Conservation (phyloP, 1,140 invertebrate genomes). For the Cydia strobilella region DNA sequence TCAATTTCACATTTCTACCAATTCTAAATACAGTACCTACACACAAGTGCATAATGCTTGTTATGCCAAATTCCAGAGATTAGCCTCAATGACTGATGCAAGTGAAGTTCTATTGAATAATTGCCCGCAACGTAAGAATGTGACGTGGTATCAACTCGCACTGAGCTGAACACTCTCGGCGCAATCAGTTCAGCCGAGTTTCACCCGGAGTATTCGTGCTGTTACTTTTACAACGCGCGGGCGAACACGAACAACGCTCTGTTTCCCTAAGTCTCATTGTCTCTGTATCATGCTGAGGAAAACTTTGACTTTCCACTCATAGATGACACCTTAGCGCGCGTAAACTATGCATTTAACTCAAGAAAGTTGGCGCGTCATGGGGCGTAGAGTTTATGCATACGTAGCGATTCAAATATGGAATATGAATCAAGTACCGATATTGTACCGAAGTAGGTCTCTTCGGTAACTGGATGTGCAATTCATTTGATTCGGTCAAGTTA, state of each 20-base stretch:
- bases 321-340: conserved; percentile 22
- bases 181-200: conserved; percentile 77
- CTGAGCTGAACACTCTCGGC: conserved; percentile 43
- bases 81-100: conserved; percentile 37
- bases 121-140: conserved; percentile 61
- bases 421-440: neutral
- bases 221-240: conserved; percentile 79
- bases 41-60: neutral
- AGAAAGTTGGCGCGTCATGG: conserved; percentile 15
- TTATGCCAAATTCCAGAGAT: conserved; percentile 15
- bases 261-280: conserved; percentile 76
- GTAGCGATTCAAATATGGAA: neutral
- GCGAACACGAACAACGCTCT: conserved; percentile 77
- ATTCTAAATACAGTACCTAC: neutral
- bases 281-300: conserved; percentile 58
- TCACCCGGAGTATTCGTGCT: conserved; percentile 76
- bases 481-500: no score
- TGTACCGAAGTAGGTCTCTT: no score
- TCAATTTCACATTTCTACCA: no score
- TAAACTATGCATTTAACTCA: conserved; percentile 14
- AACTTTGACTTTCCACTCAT: conserved; percentile 67
- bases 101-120: conserved; percentile 57
- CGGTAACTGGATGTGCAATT: neutral
- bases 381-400: neutral
- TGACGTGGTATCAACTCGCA: conserved; percentile 53